phyloP scores from a whole-genome alignment of 2,888 invertebrate species.

The Laspeyria flexula region DNA sequence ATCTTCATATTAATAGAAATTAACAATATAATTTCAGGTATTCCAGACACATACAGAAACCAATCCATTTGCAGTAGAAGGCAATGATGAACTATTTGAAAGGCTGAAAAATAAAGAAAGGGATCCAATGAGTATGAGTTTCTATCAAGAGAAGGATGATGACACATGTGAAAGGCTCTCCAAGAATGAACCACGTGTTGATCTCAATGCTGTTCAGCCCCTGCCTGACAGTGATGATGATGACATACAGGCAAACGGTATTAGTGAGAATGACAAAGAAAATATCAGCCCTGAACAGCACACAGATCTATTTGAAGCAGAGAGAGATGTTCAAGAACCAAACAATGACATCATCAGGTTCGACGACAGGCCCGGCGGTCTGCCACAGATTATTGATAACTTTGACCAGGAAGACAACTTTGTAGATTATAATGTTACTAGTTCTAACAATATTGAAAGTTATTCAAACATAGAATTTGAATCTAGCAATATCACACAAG shows the following conservation, averaged over 20 bases:
- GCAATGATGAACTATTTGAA: conserved; percentile 79
- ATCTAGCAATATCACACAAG: conserved; percentile 60
- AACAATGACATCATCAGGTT: conserved; percentile 74
- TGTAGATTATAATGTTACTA: conserved; percentile 62
- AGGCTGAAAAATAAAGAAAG: conserved; percentile 85
- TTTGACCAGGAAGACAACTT: conserved; percentile 62
- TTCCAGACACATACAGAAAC: conserved; percentile 78
- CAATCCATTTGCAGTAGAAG: conserved; percentile 77
- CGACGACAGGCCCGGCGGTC: conserved; percentile 60
- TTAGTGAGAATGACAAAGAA: conserved; percentile 67
- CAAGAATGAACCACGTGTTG: conserved; percentile 75
- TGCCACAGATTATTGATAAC: conserved; percentile 54
- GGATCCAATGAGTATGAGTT: conserved; percentile 89
- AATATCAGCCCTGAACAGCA: conserved; percentile 66
- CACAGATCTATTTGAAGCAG: conserved; percentile 55
- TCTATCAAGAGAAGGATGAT: conserved; percentile 87
- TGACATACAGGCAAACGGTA: conserved; percentile 67
- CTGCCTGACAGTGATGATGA: conserved; percentile 85
- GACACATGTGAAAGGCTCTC: conserved; percentile 78
- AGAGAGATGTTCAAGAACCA: conserved; percentile 59
- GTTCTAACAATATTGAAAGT: conserved; percentile 60
- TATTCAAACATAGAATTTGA: conserved; percentile 71
- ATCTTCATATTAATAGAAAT: no score
- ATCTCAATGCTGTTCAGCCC: conserved; percentile 86
- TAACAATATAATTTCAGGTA: conserved; percentile 60